Evolutionary conservation across 2,797 vertebrate genomes (phyloP).

Genomic region (Enteromius unitaeniatus): DNA sequence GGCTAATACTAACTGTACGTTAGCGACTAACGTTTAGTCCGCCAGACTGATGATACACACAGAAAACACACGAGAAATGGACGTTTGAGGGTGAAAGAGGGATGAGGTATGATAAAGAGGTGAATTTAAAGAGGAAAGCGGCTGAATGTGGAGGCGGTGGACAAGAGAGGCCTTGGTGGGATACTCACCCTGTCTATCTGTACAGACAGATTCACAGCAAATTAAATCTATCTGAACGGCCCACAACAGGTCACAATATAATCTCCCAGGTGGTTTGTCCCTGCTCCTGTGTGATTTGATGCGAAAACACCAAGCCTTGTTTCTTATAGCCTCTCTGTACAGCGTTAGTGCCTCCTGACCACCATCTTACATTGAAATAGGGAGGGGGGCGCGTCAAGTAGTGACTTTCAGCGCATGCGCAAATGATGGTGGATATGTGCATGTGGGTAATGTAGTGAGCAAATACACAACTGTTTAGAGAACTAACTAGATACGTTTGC

Average conservation of each 20-base stretch:
- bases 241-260: conserved; percentile 53
- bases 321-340: conserved; percentile 63
- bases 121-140: conserved; percentile 20
- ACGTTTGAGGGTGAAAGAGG: conserved; percentile 52
- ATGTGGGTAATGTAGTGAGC: conserved; percentile 64
- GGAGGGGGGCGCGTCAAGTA: conserved; percentile 59
- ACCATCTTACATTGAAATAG: conserved; percentile 72
- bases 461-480: neutral
- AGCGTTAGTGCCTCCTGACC: conserved; percentile 68
- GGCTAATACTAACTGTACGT: conserved; percentile 15
- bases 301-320: conserved; percentile 60
- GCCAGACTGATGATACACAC: conserved; percentile 9
- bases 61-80: neutral
- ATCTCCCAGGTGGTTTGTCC: conserved; percentile 51
- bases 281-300: conserved; percentile 53
- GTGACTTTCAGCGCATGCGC: conserved; percentile 66
- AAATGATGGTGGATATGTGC: neutral
- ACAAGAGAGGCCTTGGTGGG: conserved; percentile 55
- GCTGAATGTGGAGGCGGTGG: conserved; percentile 40
- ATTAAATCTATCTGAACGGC: conserved; percentile 60
- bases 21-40: neutral
- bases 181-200: conserved; percentile 72
- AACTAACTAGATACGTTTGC: neutral
- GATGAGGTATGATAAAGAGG: conserved; percentile 28
- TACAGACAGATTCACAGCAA: conserved; percentile 66